Base-by-base conservation (phyloP, 1,140 invertebrate species). In the Drosophila hydei region DNA sequence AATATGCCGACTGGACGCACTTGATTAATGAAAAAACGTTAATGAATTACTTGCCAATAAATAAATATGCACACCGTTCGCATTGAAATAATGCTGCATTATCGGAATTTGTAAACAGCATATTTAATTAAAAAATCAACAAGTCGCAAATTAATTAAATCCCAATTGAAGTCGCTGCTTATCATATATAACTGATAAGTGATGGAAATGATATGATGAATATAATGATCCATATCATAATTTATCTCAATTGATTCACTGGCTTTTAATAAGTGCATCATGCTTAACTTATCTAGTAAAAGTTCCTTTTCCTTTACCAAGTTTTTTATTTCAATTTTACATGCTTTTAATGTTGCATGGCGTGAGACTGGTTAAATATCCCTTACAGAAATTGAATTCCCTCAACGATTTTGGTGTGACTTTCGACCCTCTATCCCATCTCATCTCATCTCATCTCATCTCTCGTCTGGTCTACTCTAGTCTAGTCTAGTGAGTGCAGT, bases 1-100 rank as follows among this genome's bases (percentile, higher is more conserved):
- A 79, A 85, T 84, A 84, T 84, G 79, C 25, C 72, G 30, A 48
- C n/a, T 79, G 72, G 61, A 65, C 68, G 47, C 72, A 79, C 80
- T 79, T 85, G 79, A 84, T 84, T 85, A 72, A 85, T 84, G 59
- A 72, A 58, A 68, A 70, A 14, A 43, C 64, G 19, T 69, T 50
- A 54, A 75, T 69, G 40, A 75, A 83, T 72, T 33, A 40, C 56
- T 62, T 43, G 45, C 21, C 47, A 60, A 72, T 51, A 60, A 47
- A 48, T 51, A 61, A 18, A 30, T 23, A 33, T 18, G 38, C 38
- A 11, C 38, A 18, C 14, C n/a, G 38, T 8, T 42, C 38, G 4
- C 45, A 27, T 52, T n/a, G 27, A 12, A 54, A 45, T 69, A n/a
- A 67, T 58, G 21, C 14, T 19, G 14, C 21, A 58, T 51, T 69